Conservation (phyloP, 2,797 vertebrate species). For the Intellagama lesueurii region DNA sequence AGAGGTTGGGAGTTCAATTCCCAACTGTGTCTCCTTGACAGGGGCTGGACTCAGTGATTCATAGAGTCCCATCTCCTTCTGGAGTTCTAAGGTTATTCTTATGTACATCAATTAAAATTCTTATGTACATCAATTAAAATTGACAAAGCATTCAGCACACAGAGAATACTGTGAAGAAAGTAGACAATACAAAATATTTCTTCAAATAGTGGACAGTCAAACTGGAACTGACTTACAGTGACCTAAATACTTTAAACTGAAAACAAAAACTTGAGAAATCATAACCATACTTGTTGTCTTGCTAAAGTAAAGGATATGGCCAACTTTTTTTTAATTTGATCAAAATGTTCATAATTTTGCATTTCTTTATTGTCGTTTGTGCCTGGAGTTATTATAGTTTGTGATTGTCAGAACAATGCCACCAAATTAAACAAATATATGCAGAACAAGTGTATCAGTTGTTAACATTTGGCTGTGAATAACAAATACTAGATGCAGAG, state of each 20-base stretch:
- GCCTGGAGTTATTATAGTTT: neutral
- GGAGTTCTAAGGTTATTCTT: too few relatives aligned
- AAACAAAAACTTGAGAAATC: neutral
- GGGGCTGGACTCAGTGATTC: too few relatives aligned
- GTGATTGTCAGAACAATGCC: neutral
- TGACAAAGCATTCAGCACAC: constrained; percentile 55
- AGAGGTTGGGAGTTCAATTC: too few relatives aligned
- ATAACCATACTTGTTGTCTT: neutral
- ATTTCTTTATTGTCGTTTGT: neutral
- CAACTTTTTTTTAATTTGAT: neutral
- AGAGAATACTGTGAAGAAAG: constrained; percentile 22
- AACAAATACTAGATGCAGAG: neutral
- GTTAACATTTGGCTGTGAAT: neutral
- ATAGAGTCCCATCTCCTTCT: too few relatives aligned
- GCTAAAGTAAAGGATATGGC: neutral
- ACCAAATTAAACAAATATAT: neutral
- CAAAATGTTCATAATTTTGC: neutral
- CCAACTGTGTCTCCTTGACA: too few relatives aligned
- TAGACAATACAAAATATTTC: neutral
- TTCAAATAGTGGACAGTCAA: too few relatives aligned
- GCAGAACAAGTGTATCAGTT: neutral
- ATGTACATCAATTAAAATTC: constrained; percentile 37
- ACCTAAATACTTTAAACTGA: neutral
- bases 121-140: constrained; percentile 38
- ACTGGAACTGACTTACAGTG: too few relatives aligned